Conservation (phyloP, 2,797 vertebrate species). For the Pipistrellus nathusii region DNA sequence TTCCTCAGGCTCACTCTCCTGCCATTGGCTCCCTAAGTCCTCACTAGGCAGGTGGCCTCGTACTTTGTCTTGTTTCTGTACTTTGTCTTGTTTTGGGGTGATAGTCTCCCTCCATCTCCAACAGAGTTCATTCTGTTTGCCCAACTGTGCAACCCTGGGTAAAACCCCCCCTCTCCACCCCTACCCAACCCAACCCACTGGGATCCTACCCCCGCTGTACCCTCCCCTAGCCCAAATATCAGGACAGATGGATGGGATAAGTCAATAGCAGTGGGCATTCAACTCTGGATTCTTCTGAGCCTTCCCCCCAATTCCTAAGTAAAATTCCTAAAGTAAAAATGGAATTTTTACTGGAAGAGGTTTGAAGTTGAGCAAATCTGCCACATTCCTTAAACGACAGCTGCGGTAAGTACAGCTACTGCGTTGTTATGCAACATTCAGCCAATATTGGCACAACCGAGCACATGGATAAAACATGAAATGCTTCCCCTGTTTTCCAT, state of each 20-base stretch:
- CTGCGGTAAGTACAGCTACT: conserved; percentile 78
- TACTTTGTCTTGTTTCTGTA: no score
- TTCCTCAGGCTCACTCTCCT: not conserved
- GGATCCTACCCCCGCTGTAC: not conserved
- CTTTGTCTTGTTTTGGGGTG: not conserved
- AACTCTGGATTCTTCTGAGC: conserved; percentile 13
- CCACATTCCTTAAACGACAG: conserved; percentile 82
- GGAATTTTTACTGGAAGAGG: conserved; percentile 74
- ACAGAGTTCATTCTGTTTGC: not conserved
- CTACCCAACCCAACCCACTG: not conserved
- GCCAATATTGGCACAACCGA: conserved; percentile 80
- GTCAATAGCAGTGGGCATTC: not conserved
- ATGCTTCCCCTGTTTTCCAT: conserved; percentile 77
- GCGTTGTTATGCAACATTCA: conserved; percentile 80
- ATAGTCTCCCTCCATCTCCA: not conserved
- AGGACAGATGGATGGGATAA: not conserved
- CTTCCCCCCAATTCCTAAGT: conserved; percentile 60
- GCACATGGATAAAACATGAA: conserved; percentile 81
- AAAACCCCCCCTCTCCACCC: not conserved
- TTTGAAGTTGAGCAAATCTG: conserved; percentile 79
- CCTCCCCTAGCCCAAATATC: not conserved
- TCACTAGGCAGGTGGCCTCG: not conserved
- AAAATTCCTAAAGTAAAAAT: conserved; percentile 76
- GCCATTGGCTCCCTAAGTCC: not conserved
- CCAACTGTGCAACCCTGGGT: not conserved